Base-by-base conservation (phyloP, 2,888 invertebrate species). In the Apamea crenata region DNA sequence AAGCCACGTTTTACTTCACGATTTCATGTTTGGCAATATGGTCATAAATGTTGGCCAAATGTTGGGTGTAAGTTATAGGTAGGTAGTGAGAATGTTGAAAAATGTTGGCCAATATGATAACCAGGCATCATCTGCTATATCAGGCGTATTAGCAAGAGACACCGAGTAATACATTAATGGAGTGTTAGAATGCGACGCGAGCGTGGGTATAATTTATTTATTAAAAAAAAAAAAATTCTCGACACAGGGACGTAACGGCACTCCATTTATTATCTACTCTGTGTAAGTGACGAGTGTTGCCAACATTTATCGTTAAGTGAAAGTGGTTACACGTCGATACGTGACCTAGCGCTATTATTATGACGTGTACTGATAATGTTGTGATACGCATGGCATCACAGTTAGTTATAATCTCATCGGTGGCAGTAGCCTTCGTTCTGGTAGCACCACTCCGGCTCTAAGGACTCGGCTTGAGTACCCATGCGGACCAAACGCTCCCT, bases 361-460 rank as follows among this genome's bases (percentile, higher is more conserved):
- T 80, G 84, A 74, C 53, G 68, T 77, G 40, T 76, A 68, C 50
- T 70, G 7, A 40, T 63, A 75, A 21, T 66, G 50, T 71, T 74
- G 70, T 59, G 74, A 65, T 25, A 47, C 36, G n/a, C n/a, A 10
- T 67, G 44, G 14, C 44, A 70, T 61, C 61, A 61, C 53, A 53
- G 71, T 77, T 65, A 29, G 2, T 50, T 14, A 36, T 59, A 32
- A 36, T 74, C 6, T 85, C 77, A 85, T 68, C 82, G 85, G 85
- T 95, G 94, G 92, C 98, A 98, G 84, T 97, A 96, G 53, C 98
- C 98, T 93, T 98, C 98, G 93, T 99, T 98, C 92, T 98, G 98
- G 87, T 98, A 96, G 92, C 99, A 99, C 99, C 99, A 99, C 92
- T 98, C 97, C 0, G 99, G 99, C 93, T 99, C 97, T 74, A 99